Evolutionary conservation across 2,797 vertebrate species (phyloP).

Genomic region (Capromys pilorides): DNA sequence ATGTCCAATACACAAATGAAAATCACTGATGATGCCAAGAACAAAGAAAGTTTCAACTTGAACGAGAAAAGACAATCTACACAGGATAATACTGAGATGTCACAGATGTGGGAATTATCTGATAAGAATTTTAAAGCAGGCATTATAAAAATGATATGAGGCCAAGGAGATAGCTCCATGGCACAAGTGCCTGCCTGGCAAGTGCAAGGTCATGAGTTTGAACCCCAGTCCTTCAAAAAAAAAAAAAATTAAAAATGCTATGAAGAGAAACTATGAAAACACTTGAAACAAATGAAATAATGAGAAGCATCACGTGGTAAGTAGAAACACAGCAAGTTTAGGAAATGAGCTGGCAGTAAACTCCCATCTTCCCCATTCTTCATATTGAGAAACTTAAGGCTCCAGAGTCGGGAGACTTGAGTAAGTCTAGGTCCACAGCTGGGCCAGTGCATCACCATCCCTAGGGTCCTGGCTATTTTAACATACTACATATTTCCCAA

Average conservation of each 20-base stretch:
- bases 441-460: slow-evolving; percentile 39
- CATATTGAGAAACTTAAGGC: slow-evolving; percentile 41
- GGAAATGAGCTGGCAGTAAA: slow-evolving; percentile 50
- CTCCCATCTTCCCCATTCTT: not conserved
- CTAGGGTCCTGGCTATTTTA: slow-evolving; percentile 59
- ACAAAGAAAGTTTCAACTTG: slow-evolving; percentile 59
- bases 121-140: slow-evolving; percentile 58
- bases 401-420: slow-evolving; percentile 35
- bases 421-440: slow-evolving; percentile 54
- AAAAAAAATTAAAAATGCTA: no score
- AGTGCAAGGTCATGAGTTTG: no score
- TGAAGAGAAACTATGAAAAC: slow-evolving; percentile 13
- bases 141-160: slow-evolving; percentile 45
- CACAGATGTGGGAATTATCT: slow-evolving; percentile 50
- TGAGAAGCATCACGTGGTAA: slow-evolving; percentile 11
- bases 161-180: no score
- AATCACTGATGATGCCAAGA: slow-evolving; percentile 37
- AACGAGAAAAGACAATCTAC: slow-evolving; percentile 56
- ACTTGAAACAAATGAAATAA: slow-evolving; percentile 46
- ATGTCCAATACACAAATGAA: slow-evolving; percentile 55
- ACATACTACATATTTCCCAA: slow-evolving; percentile 73
- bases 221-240: no score
- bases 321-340: slow-evolving; percentile 37
- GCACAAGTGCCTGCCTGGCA: no score
- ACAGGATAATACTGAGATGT: slow-evolving; percentile 24